Base-by-base conservation (phyloP, 2,797 vertebrate genomes). In the Iguana delicatissima region DNA sequence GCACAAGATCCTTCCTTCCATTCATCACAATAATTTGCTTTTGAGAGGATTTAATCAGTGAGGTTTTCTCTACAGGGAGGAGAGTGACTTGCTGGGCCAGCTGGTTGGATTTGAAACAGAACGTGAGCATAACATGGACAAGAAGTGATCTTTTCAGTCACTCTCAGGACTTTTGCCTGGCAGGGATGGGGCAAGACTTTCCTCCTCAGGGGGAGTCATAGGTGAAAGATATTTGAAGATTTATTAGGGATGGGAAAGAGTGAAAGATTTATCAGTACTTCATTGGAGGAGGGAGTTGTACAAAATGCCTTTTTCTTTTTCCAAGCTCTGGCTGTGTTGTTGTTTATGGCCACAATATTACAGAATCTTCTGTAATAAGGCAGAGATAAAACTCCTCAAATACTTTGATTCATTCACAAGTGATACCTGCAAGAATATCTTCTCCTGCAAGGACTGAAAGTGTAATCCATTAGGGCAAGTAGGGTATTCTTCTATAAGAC, bases 11-110 rank as follows among this genome's bases (percentile, higher is more conserved):
- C 86, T 88, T 88, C 64, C 62, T 88, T 80, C 79, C 79, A 80
- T 80, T 88, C 62, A 52, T 69, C 13, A 18, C 4, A 13, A 81
- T 22, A 38, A 52, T 88, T 62, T 62, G 35, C 38, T 62, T 88
- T 81, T 81, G 69, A 88, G 86, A 50, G 59, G 62, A 52, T 81
- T 88, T 38, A 55, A 80, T 88, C 77, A 80, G n/a, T 16, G 46
- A 80, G 86, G n/a, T 67, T 67, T 69, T 69, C 77, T 88, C 86
- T 26, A 13, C 9, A 69, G 77, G 69, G 59, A 80, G 20, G 59
- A 79, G 4, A 26, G 29, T 50, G 59, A 38, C 14, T 80, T 59
- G 73, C 73, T 79, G 20, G n/a, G 32, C 29, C 77, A 81, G 77
- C 62, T 80, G 62, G 10, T 4, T 80, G 77, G 86, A 55, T 55